A percentile compares a stretch with the other conserved stretches of the same genome.
phyloP scores from a whole-genome alignment of 2,113 vertebrate genomes.

The Entelurus aequoreus region DNA sequence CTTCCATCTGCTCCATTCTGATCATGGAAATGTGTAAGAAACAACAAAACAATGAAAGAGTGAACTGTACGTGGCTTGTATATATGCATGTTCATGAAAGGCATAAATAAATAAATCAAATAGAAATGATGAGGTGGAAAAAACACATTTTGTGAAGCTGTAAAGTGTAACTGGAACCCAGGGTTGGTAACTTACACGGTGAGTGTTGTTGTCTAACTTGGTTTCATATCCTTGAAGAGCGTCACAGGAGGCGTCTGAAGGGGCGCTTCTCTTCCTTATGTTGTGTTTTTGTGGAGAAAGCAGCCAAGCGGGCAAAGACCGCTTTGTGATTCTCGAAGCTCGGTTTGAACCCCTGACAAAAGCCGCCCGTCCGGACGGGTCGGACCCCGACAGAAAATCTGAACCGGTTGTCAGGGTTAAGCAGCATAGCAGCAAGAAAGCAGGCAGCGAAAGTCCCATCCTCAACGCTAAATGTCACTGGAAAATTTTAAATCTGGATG shows the following conservation, averaged over 20 bases:
- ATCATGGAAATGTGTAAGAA: too few relatives aligned
- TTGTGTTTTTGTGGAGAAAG: slow-evolving; percentile 29
- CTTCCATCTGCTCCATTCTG: too few relatives aligned
- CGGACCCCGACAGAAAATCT: slow-evolving; percentile 43
- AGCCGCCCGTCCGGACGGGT: slow-evolving; percentile 16
- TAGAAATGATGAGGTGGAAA: too few relatives aligned
- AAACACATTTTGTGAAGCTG: too few relatives aligned
- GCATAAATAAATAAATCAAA: too few relatives aligned
- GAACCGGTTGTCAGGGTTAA: slow-evolving; percentile 39
- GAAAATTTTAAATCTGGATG: neutral
- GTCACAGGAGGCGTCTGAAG: slow-evolving; percentile 60
- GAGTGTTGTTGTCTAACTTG: slow-evolving; percentile 79
- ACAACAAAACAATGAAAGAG: too few relatives aligned
- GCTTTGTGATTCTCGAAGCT: slow-evolving; percentile 34
- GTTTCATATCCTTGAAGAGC: slow-evolving; percentile 56
- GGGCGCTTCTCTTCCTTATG: slow-evolving; percentile 51
- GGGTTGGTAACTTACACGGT: slow-evolving; percentile 74
- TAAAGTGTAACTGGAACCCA: slow-evolving; percentile 38
- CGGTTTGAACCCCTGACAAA: slow-evolving; percentile 43
- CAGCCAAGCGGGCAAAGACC: slow-evolving; percentile 49
- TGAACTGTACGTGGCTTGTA: too few relatives aligned
- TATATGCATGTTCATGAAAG: too few relatives aligned
- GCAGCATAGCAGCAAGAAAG: slow-evolving; percentile 42
- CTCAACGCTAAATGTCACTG: slow-evolving; percentile 12
- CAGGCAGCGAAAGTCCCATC: slow-evolving; percentile 53